Percentiles rank a stretch among this genome's conserved stretches.
Evolutionary conservation across 2,888 invertebrate species (phyloP).

Genomic region (Biston stratarius): DNA sequence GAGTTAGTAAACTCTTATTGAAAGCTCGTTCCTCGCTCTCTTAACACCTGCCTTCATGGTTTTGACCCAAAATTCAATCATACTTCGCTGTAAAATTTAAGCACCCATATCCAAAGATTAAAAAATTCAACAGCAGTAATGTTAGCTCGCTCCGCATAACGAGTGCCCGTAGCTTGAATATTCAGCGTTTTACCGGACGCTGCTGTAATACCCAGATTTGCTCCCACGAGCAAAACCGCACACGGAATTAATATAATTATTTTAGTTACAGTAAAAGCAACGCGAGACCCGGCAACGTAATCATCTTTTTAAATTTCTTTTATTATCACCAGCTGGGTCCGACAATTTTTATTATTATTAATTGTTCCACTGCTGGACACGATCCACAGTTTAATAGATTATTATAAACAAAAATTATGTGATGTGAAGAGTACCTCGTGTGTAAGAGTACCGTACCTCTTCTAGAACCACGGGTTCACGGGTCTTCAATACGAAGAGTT

Average conservation of each 20-base stretch:
- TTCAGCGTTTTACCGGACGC: conserved; percentile 26
- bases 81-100: conserved; percentile 8
- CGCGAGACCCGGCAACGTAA: not conserved
- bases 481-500: not conserved
- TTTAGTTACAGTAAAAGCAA: not conserved
- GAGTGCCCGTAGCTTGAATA: conserved; percentile 23
- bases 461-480: too few species aligned
- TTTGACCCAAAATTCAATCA: conserved; percentile 11
- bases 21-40: not conserved
- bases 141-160: conserved; percentile 9
- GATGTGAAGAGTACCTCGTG: too few species aligned
- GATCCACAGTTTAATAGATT: too few species aligned
- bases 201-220: conserved; percentile 38
- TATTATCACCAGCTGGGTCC: too few species aligned
- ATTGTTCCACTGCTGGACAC: too few species aligned
- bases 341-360: not conserved
- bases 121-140: conserved; percentile 17
- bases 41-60: not conserved
- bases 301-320: not conserved
- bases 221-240: conserved; percentile 26
- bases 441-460: too few species aligned
- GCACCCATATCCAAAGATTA: conserved; percentile 22
- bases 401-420: too few species aligned
- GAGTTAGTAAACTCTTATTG: not conserved
- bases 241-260: not conserved